A percentile compares a stretch with the other conserved stretches of the same genome.
Evolutionary conservation across 2,797 vertebrate genomes (phyloP).

Genomic region (Spinus pinus): DNA sequence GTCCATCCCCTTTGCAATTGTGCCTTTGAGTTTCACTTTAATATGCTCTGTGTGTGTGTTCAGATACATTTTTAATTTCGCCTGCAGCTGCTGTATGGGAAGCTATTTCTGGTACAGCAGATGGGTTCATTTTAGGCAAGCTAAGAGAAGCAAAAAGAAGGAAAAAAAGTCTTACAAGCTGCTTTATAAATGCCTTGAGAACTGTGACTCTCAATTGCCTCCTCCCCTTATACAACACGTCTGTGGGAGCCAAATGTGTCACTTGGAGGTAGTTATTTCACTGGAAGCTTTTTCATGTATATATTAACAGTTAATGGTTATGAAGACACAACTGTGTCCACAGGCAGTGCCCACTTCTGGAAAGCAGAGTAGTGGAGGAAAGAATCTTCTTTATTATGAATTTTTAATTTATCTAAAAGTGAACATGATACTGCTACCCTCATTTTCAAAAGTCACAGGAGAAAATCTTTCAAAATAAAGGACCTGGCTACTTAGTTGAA

Average conservation of each 20-base stretch:
- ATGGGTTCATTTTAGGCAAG: conserved; percentile 21
- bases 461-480: background rate
- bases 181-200: background rate
- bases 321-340: background rate
- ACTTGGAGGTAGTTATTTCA: background rate
- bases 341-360: background rate
- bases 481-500: background rate
- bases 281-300: background rate
- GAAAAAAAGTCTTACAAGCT: background rate
- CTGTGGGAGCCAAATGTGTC: background rate
- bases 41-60: conserved; percentile 6
- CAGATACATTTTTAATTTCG: conserved; percentile 37
- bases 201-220: background rate
- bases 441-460: background rate
- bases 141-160: background rate
- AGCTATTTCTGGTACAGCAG: conserved; percentile 54
- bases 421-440: background rate
- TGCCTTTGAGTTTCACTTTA: conserved; percentile 39
- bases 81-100: conserved; percentile 5
- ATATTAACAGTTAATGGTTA: background rate
- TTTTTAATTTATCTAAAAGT: background rate
- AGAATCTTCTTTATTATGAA: background rate
- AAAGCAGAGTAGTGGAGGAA: background rate
- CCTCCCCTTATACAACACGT: background rate
- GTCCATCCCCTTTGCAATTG: background rate